Conservation (phyloP, 2,113 vertebrate species). For the Lates calcarifer region DNA sequence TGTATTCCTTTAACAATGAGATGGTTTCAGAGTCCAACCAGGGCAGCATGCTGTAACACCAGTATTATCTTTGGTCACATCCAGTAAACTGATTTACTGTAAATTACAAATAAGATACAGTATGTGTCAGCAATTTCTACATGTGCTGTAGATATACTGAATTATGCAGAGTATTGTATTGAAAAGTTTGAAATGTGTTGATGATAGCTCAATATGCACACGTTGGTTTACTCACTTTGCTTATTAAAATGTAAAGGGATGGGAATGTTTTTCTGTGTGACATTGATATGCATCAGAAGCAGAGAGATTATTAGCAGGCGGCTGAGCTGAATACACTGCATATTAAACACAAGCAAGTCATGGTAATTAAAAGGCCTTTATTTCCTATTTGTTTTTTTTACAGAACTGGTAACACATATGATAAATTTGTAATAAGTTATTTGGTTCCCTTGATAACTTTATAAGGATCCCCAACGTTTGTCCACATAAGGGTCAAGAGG, state of each 20-base stretch:
- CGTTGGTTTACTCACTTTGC: constrained; percentile 42
- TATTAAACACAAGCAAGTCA: constrained; percentile 65
- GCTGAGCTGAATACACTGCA: constrained; percentile 3
- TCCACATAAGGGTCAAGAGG: constrained; percentile 83
- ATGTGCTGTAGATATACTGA: constrained; percentile 25
- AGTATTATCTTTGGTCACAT: constrained; percentile 17
- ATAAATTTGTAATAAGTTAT: constrained; percentile 87
- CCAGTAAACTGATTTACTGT: constrained; percentile 7
- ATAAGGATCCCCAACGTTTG: constrained; percentile 84
- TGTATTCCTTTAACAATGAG: constrained; percentile 22
- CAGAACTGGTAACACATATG: constrained; percentile 88
- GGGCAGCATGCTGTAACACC: not conserved
- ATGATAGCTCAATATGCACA: constrained; percentile 32
- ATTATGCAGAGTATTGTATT: constrained; percentile 23
- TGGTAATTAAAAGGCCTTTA: constrained; percentile 88
- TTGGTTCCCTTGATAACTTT: constrained; percentile 87
- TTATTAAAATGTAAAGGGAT: constrained; percentile 59
- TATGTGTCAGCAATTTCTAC: constrained; percentile 10
- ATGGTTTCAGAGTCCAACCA: constrained; percentile 19
- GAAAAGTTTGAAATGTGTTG: constrained; percentile 37
- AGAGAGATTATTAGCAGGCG: constrained; percentile 3
- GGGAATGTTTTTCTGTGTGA: constrained; percentile 33
- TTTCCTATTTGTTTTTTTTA: constrained; percentile 87
- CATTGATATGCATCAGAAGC: constrained; percentile 9
- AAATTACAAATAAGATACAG: constrained; percentile 3